Base-by-base conservation (phyloP, 2,888 invertebrate species). In the Cerastis rubricosa region DNA sequence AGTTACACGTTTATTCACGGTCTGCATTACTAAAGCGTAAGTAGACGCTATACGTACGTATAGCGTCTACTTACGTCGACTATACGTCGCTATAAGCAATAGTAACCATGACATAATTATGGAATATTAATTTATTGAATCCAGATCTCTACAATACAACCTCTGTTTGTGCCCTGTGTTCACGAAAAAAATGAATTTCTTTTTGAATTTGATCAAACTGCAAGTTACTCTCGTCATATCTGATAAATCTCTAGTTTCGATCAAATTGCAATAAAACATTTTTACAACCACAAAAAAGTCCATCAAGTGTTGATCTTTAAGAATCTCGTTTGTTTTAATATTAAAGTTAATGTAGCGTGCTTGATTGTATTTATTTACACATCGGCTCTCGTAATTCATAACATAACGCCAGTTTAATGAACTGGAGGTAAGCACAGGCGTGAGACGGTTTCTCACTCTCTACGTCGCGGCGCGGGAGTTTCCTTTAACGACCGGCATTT, bases 341-440 rank as follows among this genome's bases (percentile, higher is more conserved):
- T 47, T 57, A 65, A 59, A 45, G 1, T 45, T 51, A 80, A 66
- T 45, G n/a, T 74, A 25, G 74, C 74, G 74, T 78, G 74, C 54
- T 51, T 80, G 22, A 66, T 80, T 51, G 81, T 51, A 66, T 66
- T 51, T 78, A 74, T 51, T 74, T 66, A 75, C 35, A 43, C n/a
- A 54, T 73, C 72, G 22, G 14, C 17, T 74, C n/a, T 74, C 49
- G 22, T 61, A 74, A 45, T 14, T 74, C 49, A n/a, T 61, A 74
- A 45, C 45, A 45, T 25, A 40, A 29, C 35, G 40, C 29, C 19
- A 61, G 65, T 78, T 81, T 74, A 74, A 74, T 66, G 81, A 80
- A 80, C 25, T 74, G 9, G 22, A 74, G 17, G 54, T 8, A 6
- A 74, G 45, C 61, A 54, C 29, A 19, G 25, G 29, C n/a, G 66